Evolutionary conservation across 2,113 vertebrate genomes (phyloP), one percentile per base, ranked within the genome.

Genomic region (Cheilinus undulatus): DNA sequence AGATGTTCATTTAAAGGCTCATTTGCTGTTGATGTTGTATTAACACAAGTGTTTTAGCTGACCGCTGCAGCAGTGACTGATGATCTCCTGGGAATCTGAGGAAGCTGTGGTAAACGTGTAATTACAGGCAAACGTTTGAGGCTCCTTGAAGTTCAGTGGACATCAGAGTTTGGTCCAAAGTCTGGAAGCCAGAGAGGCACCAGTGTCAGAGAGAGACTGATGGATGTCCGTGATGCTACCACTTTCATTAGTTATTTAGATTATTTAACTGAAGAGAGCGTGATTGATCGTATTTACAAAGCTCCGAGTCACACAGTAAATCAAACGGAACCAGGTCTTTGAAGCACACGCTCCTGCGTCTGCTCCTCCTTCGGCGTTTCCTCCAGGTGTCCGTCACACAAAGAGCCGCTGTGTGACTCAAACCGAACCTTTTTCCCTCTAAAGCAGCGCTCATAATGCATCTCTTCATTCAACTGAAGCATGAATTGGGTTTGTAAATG

Each of bases 1-100:
- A 94, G 89, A 93, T 94, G 92, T 88, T 88, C 76, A 86, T 90
- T 89, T 82, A 68, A 89, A 83, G 83, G 87, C 59, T 91, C 87
- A 86, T 91, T 93, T 89, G 62, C 70, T 90, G 80, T 85, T 83
- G 83, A 86, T 75, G 83, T 80, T 89, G 69, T 80, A 90, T 88
- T 90, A 91, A 80, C 80, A 75, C 60, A 72, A 83, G 73, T 68
- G 82, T 82, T 91, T 88, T 80, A 90, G 84, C 54, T 69, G 82
- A 85, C 60, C 48, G 82, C 64, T 53, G 46, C 69, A n/a, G n/a
- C 53, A 48, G 67, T 88, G 84, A 93, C 93, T 91, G 89, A 92
- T 58, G 62, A 88, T 89, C 77, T 85, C 76, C 42, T 27, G 70
- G 78, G 80, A 90, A 56, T 76, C 83, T 46, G 67, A 84, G 81